Evolutionary conservation across 2,113 vertebrate genomes (phyloP).

Genomic region (Rynchops niger): DNA sequence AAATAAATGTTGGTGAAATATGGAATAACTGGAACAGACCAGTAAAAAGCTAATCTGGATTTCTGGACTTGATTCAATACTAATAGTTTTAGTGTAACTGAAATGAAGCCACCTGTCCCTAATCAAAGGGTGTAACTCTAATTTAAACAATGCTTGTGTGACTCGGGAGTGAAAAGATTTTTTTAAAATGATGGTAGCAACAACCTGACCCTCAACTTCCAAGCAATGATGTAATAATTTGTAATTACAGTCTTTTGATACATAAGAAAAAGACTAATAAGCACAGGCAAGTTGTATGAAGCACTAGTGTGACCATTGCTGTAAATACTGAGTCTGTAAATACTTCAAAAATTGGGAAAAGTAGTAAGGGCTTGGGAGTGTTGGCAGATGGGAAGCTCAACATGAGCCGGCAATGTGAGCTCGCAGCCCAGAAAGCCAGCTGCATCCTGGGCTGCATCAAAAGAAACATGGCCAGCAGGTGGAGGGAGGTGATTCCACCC

Average conservation of each 20-base stretch:
- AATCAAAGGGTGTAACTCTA: background rate
- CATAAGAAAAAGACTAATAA: background rate
- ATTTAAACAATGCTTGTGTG: background rate
- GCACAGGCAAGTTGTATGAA: background rate
- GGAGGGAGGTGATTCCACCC: too few species aligned
- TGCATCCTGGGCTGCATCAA: too few species aligned
- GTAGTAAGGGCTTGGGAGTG: background rate
- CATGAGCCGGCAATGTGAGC: too few species aligned
- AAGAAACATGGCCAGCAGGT: too few species aligned
- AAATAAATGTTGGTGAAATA: background rate
- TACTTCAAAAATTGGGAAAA: background rate
- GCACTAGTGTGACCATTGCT: background rate
- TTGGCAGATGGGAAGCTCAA: too few species aligned
- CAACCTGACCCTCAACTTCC: background rate
- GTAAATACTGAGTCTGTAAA: background rate
- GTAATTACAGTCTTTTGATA: background rate
- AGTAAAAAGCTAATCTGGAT: background rate
- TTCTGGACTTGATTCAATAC: background rate
- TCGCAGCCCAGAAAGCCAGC: too few species aligned
- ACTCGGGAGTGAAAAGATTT: background rate
- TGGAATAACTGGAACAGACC: background rate
- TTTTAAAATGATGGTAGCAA: background rate
- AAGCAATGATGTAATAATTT: background rate
- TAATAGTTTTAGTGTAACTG: background rate
- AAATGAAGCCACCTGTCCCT: background rate